phyloP scores from a whole-genome alignment of 1,140 invertebrate genomes.

The Micrasema minimum region DNA sequence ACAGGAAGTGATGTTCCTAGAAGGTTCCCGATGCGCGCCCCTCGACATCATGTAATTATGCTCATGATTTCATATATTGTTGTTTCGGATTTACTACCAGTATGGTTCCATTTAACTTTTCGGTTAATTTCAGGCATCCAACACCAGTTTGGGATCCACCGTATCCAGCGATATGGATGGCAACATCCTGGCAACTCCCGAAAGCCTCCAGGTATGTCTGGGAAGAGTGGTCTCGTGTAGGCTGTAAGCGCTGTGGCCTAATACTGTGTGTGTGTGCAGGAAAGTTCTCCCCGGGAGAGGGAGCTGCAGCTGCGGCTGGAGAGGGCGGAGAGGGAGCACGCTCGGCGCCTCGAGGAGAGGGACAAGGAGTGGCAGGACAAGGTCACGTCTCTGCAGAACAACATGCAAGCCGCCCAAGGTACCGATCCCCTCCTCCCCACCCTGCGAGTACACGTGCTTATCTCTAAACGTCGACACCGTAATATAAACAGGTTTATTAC shows the following conservation, averaged over 20 bases:
- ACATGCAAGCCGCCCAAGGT: conserved; percentile 51
- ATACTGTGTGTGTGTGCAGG: conserved; percentile 2
- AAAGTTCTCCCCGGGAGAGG: conserved; percentile 55
- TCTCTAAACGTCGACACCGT: too few relatives aligned
- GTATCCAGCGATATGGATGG: conserved; percentile 58
- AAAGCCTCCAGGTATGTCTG: conserved; percentile 1
- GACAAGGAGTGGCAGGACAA: conserved; percentile 74
- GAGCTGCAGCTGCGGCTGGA: conserved; percentile 65
- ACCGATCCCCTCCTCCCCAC: too few relatives aligned
- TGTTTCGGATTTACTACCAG: too few relatives aligned
- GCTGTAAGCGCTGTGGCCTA: not conserved
- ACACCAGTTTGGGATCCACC: conserved; percentile 71
- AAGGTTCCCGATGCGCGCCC: conserved; percentile 40
- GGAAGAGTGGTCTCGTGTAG: not conserved
- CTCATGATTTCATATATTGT: too few relatives aligned
- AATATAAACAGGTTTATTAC: too few relatives aligned
- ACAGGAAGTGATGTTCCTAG: conserved; percentile 74
- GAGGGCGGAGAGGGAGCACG: conserved; percentile 65
- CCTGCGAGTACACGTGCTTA: too few relatives aligned
- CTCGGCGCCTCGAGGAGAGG: conserved; percentile 69
- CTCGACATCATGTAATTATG: conserved; percentile 29
- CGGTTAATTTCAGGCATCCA: conserved; percentile 68
- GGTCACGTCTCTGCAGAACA: conserved; percentile 54
- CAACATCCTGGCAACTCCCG: not conserved
- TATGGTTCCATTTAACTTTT: too few relatives aligned